Evolutionary conservation across 2,797 vertebrate species (phyloP).

Genomic region (Apodemus agrarius): DNA sequence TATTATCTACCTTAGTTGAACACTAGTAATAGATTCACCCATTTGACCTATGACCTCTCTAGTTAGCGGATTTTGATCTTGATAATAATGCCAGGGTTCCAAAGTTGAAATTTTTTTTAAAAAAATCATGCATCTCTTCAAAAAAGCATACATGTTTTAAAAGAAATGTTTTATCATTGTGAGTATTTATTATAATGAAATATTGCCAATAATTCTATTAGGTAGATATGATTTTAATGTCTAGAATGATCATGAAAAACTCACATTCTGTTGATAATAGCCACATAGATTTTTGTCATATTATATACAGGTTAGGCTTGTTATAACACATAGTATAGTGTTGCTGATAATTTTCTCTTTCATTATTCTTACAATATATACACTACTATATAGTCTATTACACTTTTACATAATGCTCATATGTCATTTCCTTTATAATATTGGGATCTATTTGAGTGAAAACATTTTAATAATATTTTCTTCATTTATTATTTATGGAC

Average conservation of each 20-base stretch:
- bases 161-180: not conserved
- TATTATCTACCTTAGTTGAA: no score
- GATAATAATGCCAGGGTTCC: not conserved
- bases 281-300: not conserved
- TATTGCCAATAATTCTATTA: not conserved
- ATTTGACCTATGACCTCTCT: not conserved
- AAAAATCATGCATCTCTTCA: not conserved
- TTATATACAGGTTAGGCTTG: not conserved
- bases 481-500: not conserved
- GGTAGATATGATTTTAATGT: not conserved
- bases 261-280: not conserved
- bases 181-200: conserved; percentile 9
- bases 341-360: not conserved
- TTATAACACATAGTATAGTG: not conserved
- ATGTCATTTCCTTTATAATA: not conserved
- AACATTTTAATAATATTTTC: not conserved
- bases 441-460: no score
- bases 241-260: not conserved
- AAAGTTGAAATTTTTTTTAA: not conserved
- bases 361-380: not conserved
- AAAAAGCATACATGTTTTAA: not conserved
- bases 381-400: not conserved
- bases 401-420: not conserved
- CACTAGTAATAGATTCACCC: not conserved
- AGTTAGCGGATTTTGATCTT: not conserved